phyloP scores from a whole-genome alignment of 2,113 vertebrate species.

The Eurypyga helias region DNA sequence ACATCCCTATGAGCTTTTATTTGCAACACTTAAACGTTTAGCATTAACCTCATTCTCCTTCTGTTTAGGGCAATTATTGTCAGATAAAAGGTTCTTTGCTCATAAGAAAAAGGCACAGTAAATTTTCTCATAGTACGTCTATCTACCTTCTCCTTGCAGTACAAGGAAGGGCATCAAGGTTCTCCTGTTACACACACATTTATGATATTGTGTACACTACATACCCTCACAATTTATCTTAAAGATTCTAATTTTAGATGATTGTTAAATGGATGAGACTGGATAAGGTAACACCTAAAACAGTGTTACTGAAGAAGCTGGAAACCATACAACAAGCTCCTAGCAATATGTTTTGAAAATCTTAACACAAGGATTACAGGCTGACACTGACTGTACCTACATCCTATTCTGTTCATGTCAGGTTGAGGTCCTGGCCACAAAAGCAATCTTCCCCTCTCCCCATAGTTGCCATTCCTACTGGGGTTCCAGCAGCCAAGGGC shows the following conservation, averaged over 20 bases:
- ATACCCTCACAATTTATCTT: neutral
- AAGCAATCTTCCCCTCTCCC: neutral
- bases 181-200: neutral
- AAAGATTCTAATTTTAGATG: neutral
- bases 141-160: neutral
- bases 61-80: neutral
- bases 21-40: neutral
- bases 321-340: accelerated
- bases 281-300: neutral
- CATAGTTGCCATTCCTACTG: neutral
- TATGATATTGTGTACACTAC: neutral
- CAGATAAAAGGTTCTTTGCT: neutral
- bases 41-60: neutral
- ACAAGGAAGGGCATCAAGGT: neutral
- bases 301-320: neutral
- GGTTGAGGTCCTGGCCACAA: neutral
- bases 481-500: accelerated
- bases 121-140: neutral
- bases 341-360: neutral
- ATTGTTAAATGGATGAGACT: neutral
- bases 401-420: neutral
- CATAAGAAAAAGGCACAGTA: neutral
- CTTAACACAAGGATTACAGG: neutral
- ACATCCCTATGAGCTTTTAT: neutral
- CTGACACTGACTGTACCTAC: neutral